Conservation (phyloP, 2,113 vertebrate genomes). For the Myrmophylax atrothorax region DNA sequence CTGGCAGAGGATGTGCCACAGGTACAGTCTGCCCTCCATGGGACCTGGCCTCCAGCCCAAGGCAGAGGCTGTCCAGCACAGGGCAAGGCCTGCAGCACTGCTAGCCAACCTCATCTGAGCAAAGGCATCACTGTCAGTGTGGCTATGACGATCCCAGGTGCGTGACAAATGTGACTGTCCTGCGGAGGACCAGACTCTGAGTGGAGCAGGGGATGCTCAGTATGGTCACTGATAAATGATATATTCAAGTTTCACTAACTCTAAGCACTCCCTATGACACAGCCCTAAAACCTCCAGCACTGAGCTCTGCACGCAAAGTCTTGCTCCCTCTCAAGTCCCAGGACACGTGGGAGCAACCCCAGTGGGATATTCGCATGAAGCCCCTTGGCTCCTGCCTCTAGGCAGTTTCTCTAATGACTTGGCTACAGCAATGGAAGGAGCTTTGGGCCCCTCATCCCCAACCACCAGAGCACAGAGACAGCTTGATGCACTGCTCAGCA, state of each 20-base stretch:
- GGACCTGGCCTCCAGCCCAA: not conserved
- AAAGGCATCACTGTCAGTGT: accelerated
- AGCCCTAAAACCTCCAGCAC: not conserved
- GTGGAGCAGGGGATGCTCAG: not conserved
- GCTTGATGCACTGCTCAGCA: not conserved
- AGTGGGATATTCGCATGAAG: accelerated
- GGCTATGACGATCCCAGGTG: not conserved
- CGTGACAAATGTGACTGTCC: accelerated
- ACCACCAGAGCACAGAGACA: accelerated
- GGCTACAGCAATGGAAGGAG: not conserved
- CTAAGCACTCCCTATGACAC: not conserved
- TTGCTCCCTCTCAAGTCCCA: not conserved
- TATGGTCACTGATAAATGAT: not conserved
- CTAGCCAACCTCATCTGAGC: not conserved
- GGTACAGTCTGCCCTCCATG: not conserved
- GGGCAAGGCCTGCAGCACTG: not conserved
- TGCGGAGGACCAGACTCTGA: not conserved
- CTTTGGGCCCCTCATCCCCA: not conserved
- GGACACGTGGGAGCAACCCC: not conserved
- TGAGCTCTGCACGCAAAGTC: not conserved
- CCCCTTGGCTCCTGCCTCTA: not conserved
- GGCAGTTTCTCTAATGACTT: not conserved
- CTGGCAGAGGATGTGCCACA: not conserved
- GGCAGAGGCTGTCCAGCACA: not conserved
- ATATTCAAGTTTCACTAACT: conserved; percentile 3